Percentiles rank a stretch among this genome's conserved stretches.
Evolutionary conservation across 1,140 invertebrate species (phyloP).

Genomic region (Odontomachus brunneus): DNA sequence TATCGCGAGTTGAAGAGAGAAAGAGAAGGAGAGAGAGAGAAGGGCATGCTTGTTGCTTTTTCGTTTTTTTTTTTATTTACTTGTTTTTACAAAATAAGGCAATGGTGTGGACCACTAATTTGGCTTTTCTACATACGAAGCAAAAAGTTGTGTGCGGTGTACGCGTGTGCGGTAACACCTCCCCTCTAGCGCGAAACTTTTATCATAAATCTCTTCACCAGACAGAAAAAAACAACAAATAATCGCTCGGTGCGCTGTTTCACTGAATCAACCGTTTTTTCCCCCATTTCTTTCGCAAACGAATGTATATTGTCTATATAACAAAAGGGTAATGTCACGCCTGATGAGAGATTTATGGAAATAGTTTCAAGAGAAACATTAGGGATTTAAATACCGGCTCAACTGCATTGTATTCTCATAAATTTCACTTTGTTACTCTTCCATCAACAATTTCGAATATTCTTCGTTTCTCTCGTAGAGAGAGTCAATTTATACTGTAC

Average conservation of each 20-base stretch:
- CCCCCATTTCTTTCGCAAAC: slow-evolving; percentile 6
- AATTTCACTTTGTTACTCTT: not conserved
- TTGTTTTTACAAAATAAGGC: slow-evolving; percentile 6
- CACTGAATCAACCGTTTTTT: slow-evolving; percentile 31
- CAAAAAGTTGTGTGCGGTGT: slow-evolving; percentile 30
- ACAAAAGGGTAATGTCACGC: slow-evolving; percentile 20
- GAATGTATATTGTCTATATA: slow-evolving; percentile 24
- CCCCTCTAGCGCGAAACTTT: slow-evolving; percentile 63
- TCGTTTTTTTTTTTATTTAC: not conserved
- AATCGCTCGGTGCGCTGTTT: slow-evolving; percentile 57
- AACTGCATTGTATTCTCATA: not conserved
- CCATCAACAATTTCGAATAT: not conserved
- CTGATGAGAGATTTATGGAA: slow-evolving; percentile 20
- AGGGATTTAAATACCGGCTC: slow-evolving; percentile 11
- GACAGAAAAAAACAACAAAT: slow-evolving; percentile 63
- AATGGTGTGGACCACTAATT: slow-evolving; percentile 33
- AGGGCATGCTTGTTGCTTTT: not conserved
- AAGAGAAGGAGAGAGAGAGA: not conserved
- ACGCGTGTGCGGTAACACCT: not conserved
- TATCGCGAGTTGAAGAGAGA: too few species aligned
- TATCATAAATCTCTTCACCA: slow-evolving; percentile 63
- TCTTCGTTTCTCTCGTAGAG: not conserved
- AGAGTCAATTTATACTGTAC: too few species aligned
- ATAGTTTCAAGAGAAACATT: not conserved
- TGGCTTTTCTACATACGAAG: slow-evolving; percentile 35